Base-by-base conservation (phyloP, 2,888 invertebrate genomes). In the Dysmachus trigonus region DNA sequence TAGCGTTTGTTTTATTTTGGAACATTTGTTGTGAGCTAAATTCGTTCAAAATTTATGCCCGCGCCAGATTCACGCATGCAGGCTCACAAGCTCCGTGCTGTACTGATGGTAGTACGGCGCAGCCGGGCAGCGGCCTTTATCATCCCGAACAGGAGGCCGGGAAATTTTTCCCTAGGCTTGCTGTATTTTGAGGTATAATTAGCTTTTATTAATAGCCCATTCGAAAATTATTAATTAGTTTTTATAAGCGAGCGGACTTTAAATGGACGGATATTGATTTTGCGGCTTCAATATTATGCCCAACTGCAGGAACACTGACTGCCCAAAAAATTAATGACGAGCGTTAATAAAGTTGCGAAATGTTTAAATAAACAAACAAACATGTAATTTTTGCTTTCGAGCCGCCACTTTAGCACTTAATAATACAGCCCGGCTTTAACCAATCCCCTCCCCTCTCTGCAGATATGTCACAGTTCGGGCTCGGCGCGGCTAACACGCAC, bases 401-500 rank as follows among this genome's bases (percentile, higher is more conserved):
- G 2, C 31, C 27, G 53, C 38, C 38, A 77, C 47, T 77, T 47
- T 47, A 22, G 77, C 27, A 47, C 27, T 77, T 47, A 77, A 77
- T 77, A 77, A 77, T 62, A 62, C 18, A 47, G 41, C 6, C 31
- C 47, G 47, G 79, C 51, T 79, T 79, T 79, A 62, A 62, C 62
- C 7, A 30, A 47, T 79, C 53, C n/a, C n/a, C n/a, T n/a, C n/a
- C n/a, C n/a, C n/a, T 33, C 51, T 81, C 33, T 33, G 27, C 83
- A 97, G 96, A 97, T 92, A 96, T 97, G 96, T 95, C 96, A 89
- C 96, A 96, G 92, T 97, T 97, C 91, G 96, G 96, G 73, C 92
- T 96, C 90, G 96, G 96, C 91, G 95, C 96, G 89, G 95, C 96
- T 89, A 97, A 97, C 92, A 95, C 96, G 13, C 96, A 96, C 91